A percentile compares a stretch with the other conserved stretches of the same genome.
These are phyloP conservation scores for Sylvietta virens DNA, from an alignment of 2,113 vertebrate species.

Conservation along the genomic window DNA sequence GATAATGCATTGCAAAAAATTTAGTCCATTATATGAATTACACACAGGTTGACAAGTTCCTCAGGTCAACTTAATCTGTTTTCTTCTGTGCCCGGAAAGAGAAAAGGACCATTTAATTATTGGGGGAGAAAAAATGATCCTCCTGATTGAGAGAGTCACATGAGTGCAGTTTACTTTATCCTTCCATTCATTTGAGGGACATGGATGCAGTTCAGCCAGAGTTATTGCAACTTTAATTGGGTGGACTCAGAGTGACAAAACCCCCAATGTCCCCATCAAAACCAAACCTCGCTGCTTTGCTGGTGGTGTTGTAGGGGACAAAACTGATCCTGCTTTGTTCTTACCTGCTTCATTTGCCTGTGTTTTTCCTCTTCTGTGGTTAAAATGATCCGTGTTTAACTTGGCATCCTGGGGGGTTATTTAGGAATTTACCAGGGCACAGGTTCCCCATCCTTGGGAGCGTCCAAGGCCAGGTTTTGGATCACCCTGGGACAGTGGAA, in stretches of 20 bases:
- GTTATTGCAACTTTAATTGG: slow-evolving; percentile 3
- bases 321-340: neutral
- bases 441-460: neutral
- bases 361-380: neutral
- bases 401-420: neutral
- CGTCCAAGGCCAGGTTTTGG: neutral
- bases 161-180: neutral
- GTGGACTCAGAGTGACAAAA: neutral
- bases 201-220: neutral
- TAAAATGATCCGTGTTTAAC: neutral
- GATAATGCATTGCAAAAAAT: neutral
- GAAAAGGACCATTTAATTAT: slow-evolving; percentile 39
- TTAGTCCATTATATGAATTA: neutral
- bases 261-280: neutral
- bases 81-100: neutral
- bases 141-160: neutral
- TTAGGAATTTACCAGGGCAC: neutral
- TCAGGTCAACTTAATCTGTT: neutral
- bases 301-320: neutral
- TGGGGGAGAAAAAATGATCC: neutral
- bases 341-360: accelerated
- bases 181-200: neutral
- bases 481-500: neutral
- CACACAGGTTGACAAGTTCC: neutral
- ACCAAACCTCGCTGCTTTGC: neutral